phyloP scores from a whole-genome alignment of 2,113 vertebrate genomes.

The Cephalopholis sonnerati region DNA sequence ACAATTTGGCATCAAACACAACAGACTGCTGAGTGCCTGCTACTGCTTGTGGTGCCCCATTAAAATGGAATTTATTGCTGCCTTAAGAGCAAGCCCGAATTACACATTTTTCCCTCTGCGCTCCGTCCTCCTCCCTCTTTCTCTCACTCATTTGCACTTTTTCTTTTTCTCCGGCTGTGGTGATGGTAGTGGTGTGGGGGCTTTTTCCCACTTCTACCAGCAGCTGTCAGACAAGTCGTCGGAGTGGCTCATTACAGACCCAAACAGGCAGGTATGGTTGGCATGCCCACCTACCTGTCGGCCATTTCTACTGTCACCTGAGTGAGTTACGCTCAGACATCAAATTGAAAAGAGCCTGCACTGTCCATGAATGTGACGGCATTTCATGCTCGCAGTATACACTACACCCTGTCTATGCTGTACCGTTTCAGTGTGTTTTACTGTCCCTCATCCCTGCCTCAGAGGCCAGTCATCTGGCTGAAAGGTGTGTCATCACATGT shows the following conservation, averaged over 20 bases:
- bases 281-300: slow-evolving; percentile 52
- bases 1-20: slow-evolving; percentile 85
- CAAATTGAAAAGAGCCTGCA: slow-evolving; percentile 40
- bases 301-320: slow-evolving; percentile 51
- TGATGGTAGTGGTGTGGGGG: slow-evolving; percentile 33
- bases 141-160: slow-evolving; percentile 55
- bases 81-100: slow-evolving; percentile 78
- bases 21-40: slow-evolving; percentile 83
- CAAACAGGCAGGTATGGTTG: slow-evolving; percentile 56
- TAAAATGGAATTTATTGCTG: slow-evolving; percentile 81
- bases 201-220: slow-evolving; percentile 47
- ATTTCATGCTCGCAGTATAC: slow-evolving; percentile 16
- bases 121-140: slow-evolving; percentile 14
- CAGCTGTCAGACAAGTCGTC: slow-evolving; percentile 70
- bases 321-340: slow-evolving; percentile 37
- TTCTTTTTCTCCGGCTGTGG: slow-evolving; percentile 32
- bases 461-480: slow-evolving; percentile 2
- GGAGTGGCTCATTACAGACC: slow-evolving; percentile 72
- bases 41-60: slow-evolving; percentile 80
- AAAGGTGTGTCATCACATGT: neutral
- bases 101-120: slow-evolving; percentile 59
- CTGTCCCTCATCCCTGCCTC: neutral
- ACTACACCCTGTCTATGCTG: neutral
- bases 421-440: neutral
- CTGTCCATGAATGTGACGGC: slow-evolving; percentile 12